Evolutionary conservation across 2,113 vertebrate species (phyloP).

Genomic region (Mirza zaza): DNA sequence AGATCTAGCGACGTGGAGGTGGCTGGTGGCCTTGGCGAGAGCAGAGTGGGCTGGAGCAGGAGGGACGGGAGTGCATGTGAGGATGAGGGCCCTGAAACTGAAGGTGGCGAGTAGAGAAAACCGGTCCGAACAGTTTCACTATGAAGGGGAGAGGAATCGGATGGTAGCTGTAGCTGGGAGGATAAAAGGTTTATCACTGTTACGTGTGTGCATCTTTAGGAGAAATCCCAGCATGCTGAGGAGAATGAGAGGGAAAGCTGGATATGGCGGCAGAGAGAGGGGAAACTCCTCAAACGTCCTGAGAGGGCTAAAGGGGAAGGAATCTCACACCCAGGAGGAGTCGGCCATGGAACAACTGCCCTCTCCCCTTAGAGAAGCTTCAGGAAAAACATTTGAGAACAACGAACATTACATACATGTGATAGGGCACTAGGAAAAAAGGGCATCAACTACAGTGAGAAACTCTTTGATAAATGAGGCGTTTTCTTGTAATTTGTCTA

Average conservation of each 20-base stretch:
- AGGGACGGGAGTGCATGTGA: fast-evolving
- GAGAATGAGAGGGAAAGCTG: background rate
- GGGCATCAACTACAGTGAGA: fast-evolving
- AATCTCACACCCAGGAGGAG: background rate
- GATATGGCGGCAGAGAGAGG: background rate
- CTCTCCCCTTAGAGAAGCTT: background rate
- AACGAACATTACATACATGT: fast-evolving
- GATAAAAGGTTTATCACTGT: background rate
- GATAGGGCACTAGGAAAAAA: too few species aligned
- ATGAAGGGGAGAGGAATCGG: background rate
- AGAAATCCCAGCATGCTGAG: background rate
- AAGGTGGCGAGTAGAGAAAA: background rate
- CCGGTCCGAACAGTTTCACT: background rate
- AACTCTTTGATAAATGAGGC: background rate
- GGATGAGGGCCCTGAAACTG: fast-evolving
- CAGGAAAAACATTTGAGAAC: background rate
- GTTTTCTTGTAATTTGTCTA: background rate
- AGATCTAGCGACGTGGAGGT: fast-evolving
- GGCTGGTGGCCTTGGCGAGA: background rate
- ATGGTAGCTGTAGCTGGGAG: background rate
- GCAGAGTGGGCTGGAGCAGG: background rate
- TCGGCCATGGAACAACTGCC: fast-evolving
- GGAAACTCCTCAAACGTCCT: fast-evolving
- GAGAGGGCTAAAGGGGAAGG: background rate
- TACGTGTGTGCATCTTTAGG: too few species aligned